Conservation (phyloP, 2,888 invertebrate species). For the Eristalis intricaria region DNA sequence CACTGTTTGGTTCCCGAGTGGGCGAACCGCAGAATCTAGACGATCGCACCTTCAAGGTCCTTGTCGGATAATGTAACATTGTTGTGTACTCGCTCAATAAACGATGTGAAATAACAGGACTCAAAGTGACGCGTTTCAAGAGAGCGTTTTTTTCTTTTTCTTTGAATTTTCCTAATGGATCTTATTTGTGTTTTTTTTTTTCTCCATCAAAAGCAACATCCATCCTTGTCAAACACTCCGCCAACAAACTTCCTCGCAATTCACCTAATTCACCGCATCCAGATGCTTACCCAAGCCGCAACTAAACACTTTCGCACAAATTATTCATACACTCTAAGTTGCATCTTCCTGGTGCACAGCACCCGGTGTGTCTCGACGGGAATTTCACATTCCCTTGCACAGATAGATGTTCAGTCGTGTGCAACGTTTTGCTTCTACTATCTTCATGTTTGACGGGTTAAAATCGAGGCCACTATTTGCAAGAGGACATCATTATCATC, state of each 20-base stretch:
- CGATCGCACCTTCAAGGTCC: not conserved
- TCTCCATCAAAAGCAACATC: too few relatives aligned
- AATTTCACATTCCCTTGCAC: slow-evolving; percentile 42
- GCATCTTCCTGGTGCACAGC: not conserved
- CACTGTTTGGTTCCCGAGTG: too few relatives aligned
- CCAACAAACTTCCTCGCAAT: too few relatives aligned
- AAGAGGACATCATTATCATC: slow-evolving; percentile 24
- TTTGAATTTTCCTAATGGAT: too few relatives aligned
- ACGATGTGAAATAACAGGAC: not conserved
- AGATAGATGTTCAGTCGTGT: slow-evolving; percentile 28
- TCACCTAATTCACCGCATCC: too few relatives aligned
- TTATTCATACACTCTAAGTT: not conserved
- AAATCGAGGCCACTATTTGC: slow-evolving; percentile 60
- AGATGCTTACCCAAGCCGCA: too few relatives aligned
- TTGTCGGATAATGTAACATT: not conserved
- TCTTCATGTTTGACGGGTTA: slow-evolving; percentile 26
- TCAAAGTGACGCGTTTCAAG: too few relatives aligned
- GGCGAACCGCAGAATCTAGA: not conserved
- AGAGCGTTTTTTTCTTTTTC: too few relatives aligned
- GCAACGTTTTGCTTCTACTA: not conserved
- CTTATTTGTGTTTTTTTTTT: too few relatives aligned
- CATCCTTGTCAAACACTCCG: not conserved
- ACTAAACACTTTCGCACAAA: not conserved
- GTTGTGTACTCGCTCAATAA: not conserved
- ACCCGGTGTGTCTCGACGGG: not conserved